Conservation (phyloP, 2,113 vertebrate species). For the Nyctereutes procyonoides region DNA sequence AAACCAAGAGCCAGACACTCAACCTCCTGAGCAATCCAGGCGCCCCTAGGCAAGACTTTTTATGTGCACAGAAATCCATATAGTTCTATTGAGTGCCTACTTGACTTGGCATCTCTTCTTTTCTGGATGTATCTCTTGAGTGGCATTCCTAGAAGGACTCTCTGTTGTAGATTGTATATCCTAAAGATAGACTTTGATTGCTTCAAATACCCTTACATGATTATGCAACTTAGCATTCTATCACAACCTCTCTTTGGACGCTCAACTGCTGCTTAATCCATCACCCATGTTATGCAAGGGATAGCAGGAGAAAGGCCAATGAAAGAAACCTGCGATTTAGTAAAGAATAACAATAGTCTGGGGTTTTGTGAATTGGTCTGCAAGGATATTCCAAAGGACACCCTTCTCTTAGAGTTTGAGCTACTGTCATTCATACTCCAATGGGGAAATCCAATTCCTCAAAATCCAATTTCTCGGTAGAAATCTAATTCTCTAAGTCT, state of each 20-base stretch:
- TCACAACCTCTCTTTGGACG: background rate
- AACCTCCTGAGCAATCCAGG: background rate
- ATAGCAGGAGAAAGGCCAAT: background rate
- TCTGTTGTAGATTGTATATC: background rate
- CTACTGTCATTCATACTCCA: conserved; percentile 54
- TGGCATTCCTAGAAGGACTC: background rate
- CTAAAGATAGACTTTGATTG: background rate
- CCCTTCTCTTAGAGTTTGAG: conserved; percentile 46
- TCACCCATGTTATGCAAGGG: background rate
- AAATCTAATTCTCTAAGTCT: conserved; percentile 67
- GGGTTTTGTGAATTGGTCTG: background rate
- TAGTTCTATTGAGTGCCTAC: background rate
- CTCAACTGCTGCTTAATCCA: background rate
- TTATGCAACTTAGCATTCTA: background rate
- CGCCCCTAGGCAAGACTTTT: background rate
- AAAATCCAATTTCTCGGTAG: conserved; percentile 68
- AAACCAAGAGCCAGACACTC: background rate
- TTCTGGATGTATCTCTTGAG: background rate
- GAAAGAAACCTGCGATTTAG: background rate
- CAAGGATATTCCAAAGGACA: conserved; percentile 2
- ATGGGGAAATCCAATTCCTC: conserved; percentile 60
- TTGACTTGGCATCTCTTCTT: background rate
- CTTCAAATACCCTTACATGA: background rate
- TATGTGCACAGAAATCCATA: conserved; percentile 9
- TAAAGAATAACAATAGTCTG: background rate